These are phyloP conservation scores for Urocynchramus pylzowi DNA, from an alignment of 2,113 vertebrate genomes.

Conservation along the genomic window DNA sequence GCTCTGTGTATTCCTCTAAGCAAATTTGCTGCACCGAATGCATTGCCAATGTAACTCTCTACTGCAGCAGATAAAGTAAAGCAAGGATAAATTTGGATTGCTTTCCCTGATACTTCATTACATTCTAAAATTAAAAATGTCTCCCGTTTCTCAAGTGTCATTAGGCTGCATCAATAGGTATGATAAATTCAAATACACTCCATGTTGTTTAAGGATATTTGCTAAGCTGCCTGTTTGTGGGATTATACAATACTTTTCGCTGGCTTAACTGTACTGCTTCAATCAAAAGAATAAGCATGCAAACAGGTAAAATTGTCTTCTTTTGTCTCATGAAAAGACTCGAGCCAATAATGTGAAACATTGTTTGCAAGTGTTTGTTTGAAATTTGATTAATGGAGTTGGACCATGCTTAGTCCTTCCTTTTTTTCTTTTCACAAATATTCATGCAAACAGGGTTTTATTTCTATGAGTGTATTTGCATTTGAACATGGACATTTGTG, in stretches of 20 bases:
- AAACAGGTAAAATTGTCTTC: background rate
- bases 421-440: slow-evolving; percentile 23
- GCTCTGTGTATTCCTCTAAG: background rate
- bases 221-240: background rate
- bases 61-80: background rate
- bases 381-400: background rate
- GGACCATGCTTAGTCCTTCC: background rate
- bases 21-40: background rate
- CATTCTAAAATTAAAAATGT: slow-evolving; percentile 32
- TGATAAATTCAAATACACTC: slow-evolving; percentile 15
- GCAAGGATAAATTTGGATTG: slow-evolving; percentile 10
- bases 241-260: background rate
- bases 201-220: background rate
- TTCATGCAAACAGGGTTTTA: background rate
- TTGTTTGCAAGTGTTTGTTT: slow-evolving; percentile 1
- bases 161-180: background rate
- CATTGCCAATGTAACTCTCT: background rate
- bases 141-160: slow-evolving; percentile 25
- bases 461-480: background rate
- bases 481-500: background rate
- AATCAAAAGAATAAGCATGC: background rate
- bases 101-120: slow-evolving; percentile 19
- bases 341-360: background rate
- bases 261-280: background rate
- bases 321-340: background rate